Evolutionary conservation across 2,113 vertebrate genomes (phyloP).

Genomic region (Oryctolagus cuniculus): mOryCun1.1 NC_091437.1:45844501-45845000

Average conservation of each 20-base stretch:
- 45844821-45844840: not conserved
- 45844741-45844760: not conserved
- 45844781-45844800: not conserved
- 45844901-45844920: not conserved
- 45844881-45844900: too few species aligned
- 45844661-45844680: not conserved
- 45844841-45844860: not conserved
- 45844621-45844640: not conserved
- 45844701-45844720: fast-evolving
- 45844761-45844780: not conserved
- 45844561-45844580: not conserved
- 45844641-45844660: not conserved
- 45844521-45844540: not conserved
- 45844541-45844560: not conserved
- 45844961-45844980: not conserved
- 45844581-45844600: not conserved
- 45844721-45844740: not conserved
- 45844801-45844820: not conserved
- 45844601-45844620: not conserved
- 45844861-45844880: fast-evolving
- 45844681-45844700: too few species aligned
- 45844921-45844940: not conserved
- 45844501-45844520: not conserved
- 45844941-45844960: not conserved
- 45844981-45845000: not conserved